phyloP scores from a whole-genome alignment of 2,113 vertebrate species.

The Bettongia penicillata region DNA sequence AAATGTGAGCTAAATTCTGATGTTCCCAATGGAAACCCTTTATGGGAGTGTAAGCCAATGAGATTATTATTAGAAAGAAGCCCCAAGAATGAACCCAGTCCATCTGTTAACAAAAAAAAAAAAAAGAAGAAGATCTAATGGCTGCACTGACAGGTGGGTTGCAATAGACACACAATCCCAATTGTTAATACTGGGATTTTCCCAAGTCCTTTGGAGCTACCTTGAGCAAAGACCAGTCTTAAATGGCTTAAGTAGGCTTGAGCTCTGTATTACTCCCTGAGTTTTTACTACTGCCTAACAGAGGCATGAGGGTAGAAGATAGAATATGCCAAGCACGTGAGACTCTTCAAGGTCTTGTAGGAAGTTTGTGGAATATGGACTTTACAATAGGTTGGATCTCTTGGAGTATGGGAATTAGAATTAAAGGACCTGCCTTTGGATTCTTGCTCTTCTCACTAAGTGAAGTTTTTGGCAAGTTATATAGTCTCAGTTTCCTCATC shows the following conservation, averaged over 20 bases:
- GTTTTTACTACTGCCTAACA: neutral
- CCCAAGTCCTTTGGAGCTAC: neutral
- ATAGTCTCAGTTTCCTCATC: neutral
- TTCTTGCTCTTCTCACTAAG: neutral
- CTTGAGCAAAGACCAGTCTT: neutral
- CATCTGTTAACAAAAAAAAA: neutral
- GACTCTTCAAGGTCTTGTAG: neutral
- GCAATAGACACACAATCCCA: neutral
- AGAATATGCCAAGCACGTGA: neutral
- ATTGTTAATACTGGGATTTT: neutral
- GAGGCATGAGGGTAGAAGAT: neutral
- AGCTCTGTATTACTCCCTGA: neutral
- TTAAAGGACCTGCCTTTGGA: neutral
- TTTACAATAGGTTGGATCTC: neutral
- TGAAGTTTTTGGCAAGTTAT: neutral
- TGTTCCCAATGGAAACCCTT: neutral
- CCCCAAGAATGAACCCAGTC: neutral
- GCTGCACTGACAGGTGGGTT: neutral
- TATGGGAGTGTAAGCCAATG: neutral
- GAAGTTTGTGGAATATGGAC: neutral
- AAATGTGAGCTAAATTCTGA: neutral
- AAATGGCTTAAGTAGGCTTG: neutral
- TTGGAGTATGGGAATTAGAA: neutral
- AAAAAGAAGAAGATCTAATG: neutral
- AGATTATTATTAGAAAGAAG: slow-evolving; percentile 1